These are phyloP conservation scores for Dromaius novaehollandiae DNA, from an alignment of 2,113 vertebrate species.

Conservation along the genomic window DNA sequence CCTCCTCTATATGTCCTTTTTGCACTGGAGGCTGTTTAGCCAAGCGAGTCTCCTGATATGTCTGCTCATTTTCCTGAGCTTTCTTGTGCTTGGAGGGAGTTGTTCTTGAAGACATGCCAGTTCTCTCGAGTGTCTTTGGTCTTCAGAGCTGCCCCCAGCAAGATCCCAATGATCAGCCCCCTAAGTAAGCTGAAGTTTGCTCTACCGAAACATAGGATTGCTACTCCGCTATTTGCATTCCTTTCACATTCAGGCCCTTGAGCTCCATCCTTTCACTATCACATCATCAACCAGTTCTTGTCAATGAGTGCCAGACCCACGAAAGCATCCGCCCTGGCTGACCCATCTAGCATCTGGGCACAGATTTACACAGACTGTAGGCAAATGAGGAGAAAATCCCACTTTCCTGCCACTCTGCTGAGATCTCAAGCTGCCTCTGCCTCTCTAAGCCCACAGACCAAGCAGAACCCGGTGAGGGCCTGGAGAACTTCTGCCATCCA, in stretches of 20 bases:
- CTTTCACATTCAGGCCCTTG: neutral
- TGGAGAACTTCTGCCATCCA: neutral
- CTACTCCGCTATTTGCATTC: neutral
- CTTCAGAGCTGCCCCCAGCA: neutral
- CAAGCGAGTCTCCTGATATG: too few relatives aligned
- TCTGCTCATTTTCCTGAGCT: too few relatives aligned
- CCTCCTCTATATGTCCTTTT: too few relatives aligned
- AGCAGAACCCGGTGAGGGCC: neutral
- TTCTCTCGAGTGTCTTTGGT: neutral
- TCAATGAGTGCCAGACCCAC: neutral
- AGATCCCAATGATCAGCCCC: neutral
- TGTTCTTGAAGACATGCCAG: too few relatives aligned
- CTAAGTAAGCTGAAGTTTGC: neutral
- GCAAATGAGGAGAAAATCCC: neutral
- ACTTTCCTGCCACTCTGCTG: neutral
- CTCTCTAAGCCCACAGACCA: neutral
- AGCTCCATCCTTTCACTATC: neutral
- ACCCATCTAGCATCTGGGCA: neutral
- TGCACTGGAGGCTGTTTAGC: too few relatives aligned
- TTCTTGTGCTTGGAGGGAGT: too few relatives aligned
- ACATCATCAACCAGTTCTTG: neutral
- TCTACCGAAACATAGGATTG: neutral
- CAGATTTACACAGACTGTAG: neutral
- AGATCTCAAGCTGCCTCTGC: neutral
- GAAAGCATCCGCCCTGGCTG: neutral